A percentile compares a stretch with the other conserved stretches of the same genome.
Evolutionary conservation across 2,888 invertebrate genomes (phyloP).

Genomic region (Caenorhabditis imperialis): DNA sequence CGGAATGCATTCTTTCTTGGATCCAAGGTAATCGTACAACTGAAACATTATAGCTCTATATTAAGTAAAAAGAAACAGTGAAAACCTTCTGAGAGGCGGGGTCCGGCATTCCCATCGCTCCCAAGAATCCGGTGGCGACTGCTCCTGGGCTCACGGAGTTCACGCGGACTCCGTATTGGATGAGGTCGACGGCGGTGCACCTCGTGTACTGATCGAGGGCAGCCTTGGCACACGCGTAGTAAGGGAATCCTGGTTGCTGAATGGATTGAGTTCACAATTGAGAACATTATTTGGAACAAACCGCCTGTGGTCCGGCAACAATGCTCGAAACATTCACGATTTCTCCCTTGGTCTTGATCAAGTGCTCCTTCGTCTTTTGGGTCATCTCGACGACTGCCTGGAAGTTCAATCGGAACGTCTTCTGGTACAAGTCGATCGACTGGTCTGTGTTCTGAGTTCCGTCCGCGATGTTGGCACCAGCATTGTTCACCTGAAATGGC

Average conservation of each 20-base stretch:
- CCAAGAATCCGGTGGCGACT: constrained; percentile 35
- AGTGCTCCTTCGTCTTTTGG: constrained; percentile 34
- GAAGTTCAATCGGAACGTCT: constrained; percentile 34
- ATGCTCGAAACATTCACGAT: constrained; percentile 51
- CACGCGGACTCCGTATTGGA: constrained; percentile 31
- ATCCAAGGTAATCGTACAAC: constrained; percentile 24
- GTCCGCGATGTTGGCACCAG: constrained; percentile 21
- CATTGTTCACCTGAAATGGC: constrained; percentile 26
- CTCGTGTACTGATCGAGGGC: constrained; percentile 33
- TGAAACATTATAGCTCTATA: background rate
- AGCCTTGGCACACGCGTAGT: constrained; percentile 32
- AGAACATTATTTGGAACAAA: too few species aligned
- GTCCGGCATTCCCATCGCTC: constrained; percentile 37
- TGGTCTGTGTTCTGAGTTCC: constrained; percentile 16
- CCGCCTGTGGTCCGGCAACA: constrained; percentile 45
- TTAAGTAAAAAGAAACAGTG: background rate
- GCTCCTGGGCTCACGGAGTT: constrained; percentile 49
- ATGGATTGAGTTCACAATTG: background rate
- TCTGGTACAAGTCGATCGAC: constrained; percentile 31
- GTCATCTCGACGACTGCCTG: constrained; percentile 39
- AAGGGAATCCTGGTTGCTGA: constrained; percentile 17
- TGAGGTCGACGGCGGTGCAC: constrained; percentile 26
- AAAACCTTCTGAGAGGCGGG: background rate
- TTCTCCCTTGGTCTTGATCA: constrained; percentile 39
- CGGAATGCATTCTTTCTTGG: constrained; percentile 44